Evolutionary conservation across 1,140 invertebrate genomes (phyloP).

Genomic region (Macrobrachium rosenbergii): DNA sequence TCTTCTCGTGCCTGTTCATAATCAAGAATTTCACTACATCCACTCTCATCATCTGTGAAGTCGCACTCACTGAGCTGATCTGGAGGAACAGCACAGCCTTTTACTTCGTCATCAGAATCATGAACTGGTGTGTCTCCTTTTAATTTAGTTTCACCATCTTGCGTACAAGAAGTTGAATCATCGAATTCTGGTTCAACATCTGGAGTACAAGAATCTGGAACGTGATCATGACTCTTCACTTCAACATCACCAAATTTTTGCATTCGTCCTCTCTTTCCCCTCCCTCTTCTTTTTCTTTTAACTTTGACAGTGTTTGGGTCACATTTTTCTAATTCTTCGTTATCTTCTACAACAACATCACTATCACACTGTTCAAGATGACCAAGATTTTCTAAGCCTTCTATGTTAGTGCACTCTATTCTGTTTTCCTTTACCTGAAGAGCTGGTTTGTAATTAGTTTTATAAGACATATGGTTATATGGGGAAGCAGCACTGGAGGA

Average conservation of each 20-base stretch:
- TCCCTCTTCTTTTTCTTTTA: conserved; percentile 13
- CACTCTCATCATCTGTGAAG: conserved; percentile 59
- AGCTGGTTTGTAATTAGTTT: conserved; percentile 20
- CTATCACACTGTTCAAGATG: conserved; percentile 31
- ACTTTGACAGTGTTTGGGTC: neutral
- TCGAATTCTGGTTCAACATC: no score
- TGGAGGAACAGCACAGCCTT: conserved; percentile 57
- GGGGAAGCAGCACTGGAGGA: conserved; percentile 30
- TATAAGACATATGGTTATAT: conserved; percentile 38
- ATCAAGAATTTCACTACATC: conserved; percentile 57
- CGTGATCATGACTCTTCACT: no score
- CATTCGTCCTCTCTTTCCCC: conserved; percentile 29
- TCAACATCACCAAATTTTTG: neutral
- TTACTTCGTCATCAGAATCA: conserved; percentile 10
- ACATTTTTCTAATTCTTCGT: conserved; percentile 37
- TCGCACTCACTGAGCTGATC: conserved; percentile 64
- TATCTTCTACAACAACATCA: conserved; percentile 56
- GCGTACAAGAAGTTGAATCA: no score
- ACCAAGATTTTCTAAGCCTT: conserved; percentile 11
- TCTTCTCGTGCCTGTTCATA: conserved; percentile 54
- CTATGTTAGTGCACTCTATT: conserved; percentile 6
- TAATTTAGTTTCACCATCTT: no score
- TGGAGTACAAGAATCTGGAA: no score
- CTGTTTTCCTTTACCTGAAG: neutral
- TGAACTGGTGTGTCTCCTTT: neutral